A percentile compares a stretch with the other conserved stretches of the same genome.
phyloP scores from a whole-genome alignment of 2,888 invertebrate species.

The Sacculina carcini region DNA sequence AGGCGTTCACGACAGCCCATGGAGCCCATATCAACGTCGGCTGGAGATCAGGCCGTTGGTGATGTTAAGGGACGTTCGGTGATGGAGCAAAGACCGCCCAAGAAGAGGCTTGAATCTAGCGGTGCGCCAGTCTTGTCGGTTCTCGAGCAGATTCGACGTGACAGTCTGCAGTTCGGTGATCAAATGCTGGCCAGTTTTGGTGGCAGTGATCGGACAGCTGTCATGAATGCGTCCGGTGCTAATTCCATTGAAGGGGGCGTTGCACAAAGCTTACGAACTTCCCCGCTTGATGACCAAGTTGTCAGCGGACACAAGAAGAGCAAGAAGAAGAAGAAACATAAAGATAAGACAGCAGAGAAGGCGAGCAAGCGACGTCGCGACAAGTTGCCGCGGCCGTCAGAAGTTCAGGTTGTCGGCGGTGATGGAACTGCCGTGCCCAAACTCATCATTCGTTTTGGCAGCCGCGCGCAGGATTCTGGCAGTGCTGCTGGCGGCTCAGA shows the following conservation, averaged over 20 bases:
- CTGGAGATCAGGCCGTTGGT: background rate
- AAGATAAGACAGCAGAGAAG: constrained; percentile 28
- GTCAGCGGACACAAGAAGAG: constrained; percentile 17
- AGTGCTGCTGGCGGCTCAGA: background rate
- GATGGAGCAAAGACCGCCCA: constrained; percentile 6
- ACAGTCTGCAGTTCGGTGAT: constrained; percentile 62
- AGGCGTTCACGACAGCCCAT: background rate
- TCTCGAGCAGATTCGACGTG: constrained; percentile 43
- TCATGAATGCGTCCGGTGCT: constrained; percentile 18
- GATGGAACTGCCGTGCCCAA: constrained; percentile 29
- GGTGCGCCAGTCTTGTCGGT: background rate
- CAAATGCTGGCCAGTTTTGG: constrained; percentile 60
- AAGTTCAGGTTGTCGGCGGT: constrained; percentile 15
- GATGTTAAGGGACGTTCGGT: background rate
- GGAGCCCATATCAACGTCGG: background rate
- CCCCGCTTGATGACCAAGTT: constrained; percentile 19
- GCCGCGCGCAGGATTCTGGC: constrained; percentile 18
- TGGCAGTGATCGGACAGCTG: constrained; percentile 41
- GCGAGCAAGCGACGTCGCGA: constrained; percentile 29
- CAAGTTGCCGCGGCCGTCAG: constrained; percentile 17
- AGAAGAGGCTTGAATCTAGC: constrained; percentile 6
- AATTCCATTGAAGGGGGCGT: background rate
- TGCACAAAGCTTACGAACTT: background rate
- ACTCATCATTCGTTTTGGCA: constrained; percentile 44
- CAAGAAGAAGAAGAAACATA: constrained; percentile 21